Evolutionary conservation across 2,888 invertebrate genomes (phyloP), one percentile per base, ranked within the genome.

Genomic region (Nezara viridula): DNA sequence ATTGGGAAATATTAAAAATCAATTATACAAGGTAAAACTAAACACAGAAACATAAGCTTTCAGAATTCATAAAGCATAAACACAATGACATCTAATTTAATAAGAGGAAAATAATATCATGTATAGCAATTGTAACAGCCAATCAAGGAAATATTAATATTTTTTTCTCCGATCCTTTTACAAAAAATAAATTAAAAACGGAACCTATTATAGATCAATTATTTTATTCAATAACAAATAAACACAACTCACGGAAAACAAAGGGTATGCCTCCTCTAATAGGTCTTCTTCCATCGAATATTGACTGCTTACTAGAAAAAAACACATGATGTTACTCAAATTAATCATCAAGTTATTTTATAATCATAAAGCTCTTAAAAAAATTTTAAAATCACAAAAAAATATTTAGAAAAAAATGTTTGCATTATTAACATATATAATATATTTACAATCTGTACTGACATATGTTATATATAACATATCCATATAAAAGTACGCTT

Each of bases 191-290:
- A 44, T 44, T 7, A 44, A 44, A 44, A 10, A 44, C 44, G 5
- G 5, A 10, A 44, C 44, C 44, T 7, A 7, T 44, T 44, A 44
- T n/a, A 44, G 7, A 7, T 44, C 10, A 44, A 44, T 44, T 10
- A 44, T 44, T 44, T 5, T 55, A 55, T 10, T 55, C 44, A 24
- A 88, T n/a, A 32, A 40, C 49, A 77, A 88, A 47, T 52, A 89
- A 27, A 52, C 21, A 49, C 12, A 93, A 96, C 98, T 98, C 95
- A 98, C 98, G 98, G 94, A 98, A 98, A 91, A 98, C 97, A 93
- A 98, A 96, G 90, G 98, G 98, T 93, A 98, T 98, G 92, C 98
- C 98, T 92, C 98, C 98, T 92, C 98, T 95, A 93, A 98, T 98
- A 91, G 98, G 97, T 93, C 98, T 97, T 93, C 98, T 98, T 91